Evolutionary conservation across 2,888 invertebrate species (phyloP), one percentile per base, ranked within the genome.

Genomic region (Acrocyrtus sp.): DNA sequence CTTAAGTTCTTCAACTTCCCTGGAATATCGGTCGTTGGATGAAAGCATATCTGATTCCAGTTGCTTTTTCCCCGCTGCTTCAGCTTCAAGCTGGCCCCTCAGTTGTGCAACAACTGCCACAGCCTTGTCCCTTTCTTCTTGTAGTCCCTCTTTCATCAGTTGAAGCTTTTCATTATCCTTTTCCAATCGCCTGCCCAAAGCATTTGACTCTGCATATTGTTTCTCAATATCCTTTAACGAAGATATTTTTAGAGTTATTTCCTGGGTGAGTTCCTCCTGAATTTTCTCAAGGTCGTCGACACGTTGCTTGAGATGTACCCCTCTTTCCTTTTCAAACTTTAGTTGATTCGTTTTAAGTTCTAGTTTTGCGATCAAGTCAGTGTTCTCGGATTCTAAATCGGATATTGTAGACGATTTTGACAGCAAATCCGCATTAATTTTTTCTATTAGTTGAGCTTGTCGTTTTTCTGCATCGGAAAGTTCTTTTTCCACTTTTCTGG

Each of bases 231-330:
- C 41, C 54, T n/a, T 29, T 19, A 48, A 22, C 24, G 47, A 39
- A 54, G n/a, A 84, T 83, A 26, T 45, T 17, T 29, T 22, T 1
- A 17, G n/a, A n/a, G 83, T 81, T 6, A 87, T 78, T 72, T 85
- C 84, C 83, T 84, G 83, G 86, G 89, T 84, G 41, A 90, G 82
- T 80, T 87, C 87, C 66, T 87, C 85, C 74, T 88, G 84, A 80
- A 86, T 88, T 41, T 86, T 84, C 66, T 87, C 86, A 41, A 88
- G 87, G 51, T 85, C 84, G 27, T 85, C 83, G 0, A 90, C 81
- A 80, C 90, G 90, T 29, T 89, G 88, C 68, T 88, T 88, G 19
- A 90, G 81, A 80, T 88, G 89, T 67, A 86, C 17, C 10, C 22
- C 34, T 21, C 48, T 61, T 21, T 67, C 56, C 12, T 53, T 54